Conservation (phyloP, 1,140 invertebrate genomes). For the Babylonia areolata region DNA sequence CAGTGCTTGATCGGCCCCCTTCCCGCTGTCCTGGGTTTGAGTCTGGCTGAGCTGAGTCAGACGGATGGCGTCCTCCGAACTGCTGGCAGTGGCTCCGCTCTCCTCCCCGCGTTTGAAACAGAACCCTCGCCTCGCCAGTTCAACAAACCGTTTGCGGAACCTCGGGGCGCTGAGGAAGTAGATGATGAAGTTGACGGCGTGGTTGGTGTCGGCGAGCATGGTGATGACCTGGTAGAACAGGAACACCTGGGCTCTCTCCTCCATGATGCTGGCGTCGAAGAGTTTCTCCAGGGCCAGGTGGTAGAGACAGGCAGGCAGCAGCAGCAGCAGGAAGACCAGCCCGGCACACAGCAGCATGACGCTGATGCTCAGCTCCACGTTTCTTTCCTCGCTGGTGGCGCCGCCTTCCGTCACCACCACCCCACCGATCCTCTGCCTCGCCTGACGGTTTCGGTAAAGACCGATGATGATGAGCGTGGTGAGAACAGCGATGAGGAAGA, state of each 20-base stretch:
- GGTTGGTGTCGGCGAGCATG: slow-evolving; percentile 27
- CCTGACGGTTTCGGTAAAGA: neutral
- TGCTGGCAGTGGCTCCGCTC: neutral
- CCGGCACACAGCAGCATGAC: slow-evolving; percentile 44
- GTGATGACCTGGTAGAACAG: slow-evolving; percentile 1
- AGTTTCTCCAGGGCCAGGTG: neutral
- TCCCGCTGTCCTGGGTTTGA: neutral
- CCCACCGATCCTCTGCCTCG: neutral
- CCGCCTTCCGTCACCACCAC: neutral
- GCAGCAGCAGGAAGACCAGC: slow-evolving; percentile 42
- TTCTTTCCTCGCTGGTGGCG: neutral
- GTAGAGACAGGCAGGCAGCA: slow-evolving; percentile 31
- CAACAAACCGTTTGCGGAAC: slow-evolving; percentile 33
- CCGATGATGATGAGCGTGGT: slow-evolving; percentile 43
- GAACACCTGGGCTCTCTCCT: slow-evolving; percentile 21
- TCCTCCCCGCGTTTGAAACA: neutral
- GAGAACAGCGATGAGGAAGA: slow-evolving; percentile 29
- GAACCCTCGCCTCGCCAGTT: neutral
- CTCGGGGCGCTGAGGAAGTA: slow-evolving; percentile 40
- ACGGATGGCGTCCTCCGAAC: neutral
- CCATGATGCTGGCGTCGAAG: neutral
- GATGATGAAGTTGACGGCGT: slow-evolving; percentile 48
- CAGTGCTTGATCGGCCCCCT: neutral
- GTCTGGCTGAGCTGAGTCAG: neutral
- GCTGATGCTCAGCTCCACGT: slow-evolving; percentile 31